Evolutionary conservation across 2,113 vertebrate species (phyloP).

Genomic region (Argyrosomus japonicus): DNA sequence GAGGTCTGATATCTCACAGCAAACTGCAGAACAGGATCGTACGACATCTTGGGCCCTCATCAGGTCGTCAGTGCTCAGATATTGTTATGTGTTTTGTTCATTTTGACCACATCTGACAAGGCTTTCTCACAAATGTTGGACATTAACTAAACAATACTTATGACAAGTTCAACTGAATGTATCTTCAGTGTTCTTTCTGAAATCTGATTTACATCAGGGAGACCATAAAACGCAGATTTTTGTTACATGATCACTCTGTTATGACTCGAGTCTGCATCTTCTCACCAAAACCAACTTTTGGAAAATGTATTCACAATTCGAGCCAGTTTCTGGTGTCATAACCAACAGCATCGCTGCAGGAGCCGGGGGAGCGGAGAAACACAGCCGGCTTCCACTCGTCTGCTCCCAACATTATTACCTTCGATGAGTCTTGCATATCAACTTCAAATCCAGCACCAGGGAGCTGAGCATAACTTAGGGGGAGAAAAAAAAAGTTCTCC

Average conservation of each 20-base stretch:
- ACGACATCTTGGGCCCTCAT: not conserved
- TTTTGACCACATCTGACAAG: conserved; percentile 12
- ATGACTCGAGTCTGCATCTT: conserved; percentile 31
- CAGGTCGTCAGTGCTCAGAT: not conserved
- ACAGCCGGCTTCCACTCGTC: conserved; percentile 16
- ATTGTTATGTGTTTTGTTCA: not conserved
- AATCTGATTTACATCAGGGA: conserved; percentile 17
- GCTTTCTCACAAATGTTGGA: not conserved
- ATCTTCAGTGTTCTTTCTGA: not conserved
- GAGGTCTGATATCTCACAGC: not conserved
- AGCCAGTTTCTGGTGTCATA: conserved; percentile 46
- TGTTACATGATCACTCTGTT: conserved; percentile 14
- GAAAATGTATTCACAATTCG: conserved; percentile 4
- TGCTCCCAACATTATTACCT: conserved; percentile 39
- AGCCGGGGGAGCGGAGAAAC: conserved; percentile 9
- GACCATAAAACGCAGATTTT: conserved; percentile 24
- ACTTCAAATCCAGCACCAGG: conserved; percentile 59
- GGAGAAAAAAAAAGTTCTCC: conserved; percentile 10
- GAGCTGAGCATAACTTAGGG: conserved; percentile 36
- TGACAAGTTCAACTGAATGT: not conserved
- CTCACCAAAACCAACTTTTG: conserved; percentile 45
- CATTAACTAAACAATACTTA: conserved; percentile 2
- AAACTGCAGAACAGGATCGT: not conserved
- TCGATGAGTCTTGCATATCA: conserved; percentile 53
- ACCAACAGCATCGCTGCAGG: conserved; percentile 28